Conservation (phyloP, 2,888 invertebrate species). For the Caenorhabditis japonica region DNA sequence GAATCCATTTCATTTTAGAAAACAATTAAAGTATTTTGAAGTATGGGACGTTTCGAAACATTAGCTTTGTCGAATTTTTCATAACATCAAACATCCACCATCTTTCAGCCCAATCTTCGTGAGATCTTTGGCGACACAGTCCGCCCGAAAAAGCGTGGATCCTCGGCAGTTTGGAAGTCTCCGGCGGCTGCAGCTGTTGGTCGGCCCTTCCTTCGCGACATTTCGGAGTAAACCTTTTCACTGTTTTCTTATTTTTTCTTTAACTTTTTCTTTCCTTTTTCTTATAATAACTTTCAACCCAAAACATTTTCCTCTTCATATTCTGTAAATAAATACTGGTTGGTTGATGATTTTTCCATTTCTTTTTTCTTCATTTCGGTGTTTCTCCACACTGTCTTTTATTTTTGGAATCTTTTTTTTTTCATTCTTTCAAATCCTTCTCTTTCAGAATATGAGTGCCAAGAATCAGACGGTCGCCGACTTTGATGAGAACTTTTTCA, state of each 20-base stretch:
- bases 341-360: no score
- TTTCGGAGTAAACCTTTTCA: conserved; percentile 1
- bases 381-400: no score
- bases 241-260: neutral
- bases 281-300: neutral
- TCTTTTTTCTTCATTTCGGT: neutral
- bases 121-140: conserved; percentile 34
- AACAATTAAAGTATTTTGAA: no score
- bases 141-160: conserved; percentile 35
- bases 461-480: conserved; percentile 28
- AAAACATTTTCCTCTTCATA: neutral
- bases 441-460: conserved; percentile 22
- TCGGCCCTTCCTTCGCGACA: conserved; percentile 6
- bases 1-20: no score
- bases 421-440: neutral
- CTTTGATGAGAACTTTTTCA: conserved; percentile 48
- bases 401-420: no score
- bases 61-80: no score
- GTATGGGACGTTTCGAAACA: no score
- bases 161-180: conserved; percentile 50
- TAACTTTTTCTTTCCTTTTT: conserved; percentile 3
- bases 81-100: no score
- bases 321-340: neutral
- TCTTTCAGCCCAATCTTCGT: conserved; percentile 34
- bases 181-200: neutral